phyloP scores from a whole-genome alignment of 1,140 invertebrate species.

The Dufourea novaeangliae region DNA sequence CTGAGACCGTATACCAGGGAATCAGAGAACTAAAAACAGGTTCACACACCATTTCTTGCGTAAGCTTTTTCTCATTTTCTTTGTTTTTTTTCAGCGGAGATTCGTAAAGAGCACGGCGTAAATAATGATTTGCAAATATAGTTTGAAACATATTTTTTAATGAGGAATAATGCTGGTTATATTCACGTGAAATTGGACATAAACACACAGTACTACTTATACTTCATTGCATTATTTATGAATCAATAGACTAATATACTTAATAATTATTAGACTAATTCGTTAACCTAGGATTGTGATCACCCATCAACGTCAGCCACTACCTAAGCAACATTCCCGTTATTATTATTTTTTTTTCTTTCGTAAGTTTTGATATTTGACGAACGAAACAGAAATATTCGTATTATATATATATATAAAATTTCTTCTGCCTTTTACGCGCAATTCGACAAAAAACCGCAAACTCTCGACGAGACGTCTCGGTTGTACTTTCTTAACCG shows the following conservation, averaged over 20 bases:
- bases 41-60: conserved; percentile 4
- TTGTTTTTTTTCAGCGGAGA: conserved; percentile 36
- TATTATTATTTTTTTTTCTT: conserved; percentile 46
- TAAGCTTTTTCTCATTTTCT: not conserved
- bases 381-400: conserved; percentile 74
- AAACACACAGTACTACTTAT: conserved; percentile 82
- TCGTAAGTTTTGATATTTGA: conserved; percentile 57
- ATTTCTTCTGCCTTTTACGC: conserved; percentile 21
- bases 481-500: conserved; percentile 74
- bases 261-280: conserved; percentile 82
- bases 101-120: conserved; percentile 56
- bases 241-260: conserved; percentile 82
- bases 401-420: conserved; percentile 60
- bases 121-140: conserved; percentile 78
- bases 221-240: conserved; percentile 82
- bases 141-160: conserved; percentile 81
- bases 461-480: conserved; percentile 64
- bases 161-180: conserved; percentile 81
- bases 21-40: conserved; percentile 54
- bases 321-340: conserved; percentile 72
- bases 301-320: conserved; percentile 81
- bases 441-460: conserved; percentile 37
- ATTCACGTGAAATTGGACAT: conserved; percentile 81
- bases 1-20: conserved; percentile 43
- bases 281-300: conserved; percentile 81